phyloP scores from a whole-genome alignment of 2,888 invertebrate species.

The Apocheima hispidaria region DNA sequence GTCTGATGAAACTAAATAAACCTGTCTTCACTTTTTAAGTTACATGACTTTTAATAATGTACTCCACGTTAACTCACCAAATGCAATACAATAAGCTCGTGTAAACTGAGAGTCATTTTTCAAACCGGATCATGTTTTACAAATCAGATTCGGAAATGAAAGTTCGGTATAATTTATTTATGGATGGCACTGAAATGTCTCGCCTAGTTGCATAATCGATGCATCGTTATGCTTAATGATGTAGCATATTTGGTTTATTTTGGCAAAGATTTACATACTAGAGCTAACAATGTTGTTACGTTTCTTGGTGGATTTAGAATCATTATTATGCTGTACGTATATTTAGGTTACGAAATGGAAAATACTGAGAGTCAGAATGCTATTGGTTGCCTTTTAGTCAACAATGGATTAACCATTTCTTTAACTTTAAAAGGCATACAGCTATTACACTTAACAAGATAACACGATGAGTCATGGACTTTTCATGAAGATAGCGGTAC shows the following conservation, averaged over 20 bases:
- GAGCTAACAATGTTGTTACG: slow-evolving; percentile 8
- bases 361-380: not conserved
- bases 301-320: slow-evolving; percentile 1
- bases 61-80: not conserved
- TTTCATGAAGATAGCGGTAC: slow-evolving; percentile 9
- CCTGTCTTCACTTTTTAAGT: not conserved
- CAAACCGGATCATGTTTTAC: slow-evolving; percentile 22
- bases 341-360: slow-evolving; percentile 4
- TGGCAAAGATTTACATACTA: slow-evolving; percentile 12
- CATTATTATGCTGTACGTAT: slow-evolving; percentile 5
- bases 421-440: not conserved
- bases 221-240: slow-evolving; percentile 34
- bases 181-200: slow-evolving; percentile 29
- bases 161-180: slow-evolving; percentile 33
- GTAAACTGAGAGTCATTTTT: slow-evolving; percentile 12
- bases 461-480: slow-evolving; percentile 2
- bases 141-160: slow-evolving; percentile 42
- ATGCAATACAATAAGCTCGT: slow-evolving; percentile 8
- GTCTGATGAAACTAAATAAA: not conserved
- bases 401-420: slow-evolving; percentile 9
- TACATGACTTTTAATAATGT: not conserved
- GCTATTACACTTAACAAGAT: slow-evolving; percentile 7
- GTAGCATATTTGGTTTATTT: slow-evolving; percentile 27
- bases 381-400: slow-evolving; percentile 8
- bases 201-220: slow-evolving; percentile 33